Conservation (phyloP, 2,113 vertebrate genomes). For the Origma solitaria region DNA sequence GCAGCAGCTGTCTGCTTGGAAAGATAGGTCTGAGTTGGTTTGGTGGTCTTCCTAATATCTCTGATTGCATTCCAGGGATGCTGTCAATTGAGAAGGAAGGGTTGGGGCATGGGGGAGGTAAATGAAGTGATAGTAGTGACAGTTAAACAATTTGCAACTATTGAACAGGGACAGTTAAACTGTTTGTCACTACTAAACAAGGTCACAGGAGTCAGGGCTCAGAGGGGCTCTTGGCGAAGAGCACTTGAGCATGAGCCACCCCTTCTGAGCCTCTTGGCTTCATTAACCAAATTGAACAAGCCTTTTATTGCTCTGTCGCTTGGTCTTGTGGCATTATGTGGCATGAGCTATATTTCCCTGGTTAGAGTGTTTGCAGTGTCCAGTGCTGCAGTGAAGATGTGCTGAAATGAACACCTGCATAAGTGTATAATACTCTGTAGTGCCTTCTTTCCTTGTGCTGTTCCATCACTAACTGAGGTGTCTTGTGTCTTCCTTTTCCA, state of each 20-base stretch:
- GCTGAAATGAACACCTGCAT: background rate
- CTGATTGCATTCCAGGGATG: background rate
- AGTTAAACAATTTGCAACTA: background rate
- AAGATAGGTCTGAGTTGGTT: background rate
- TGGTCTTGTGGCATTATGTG: fast-evolving
- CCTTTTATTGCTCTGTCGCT: background rate
- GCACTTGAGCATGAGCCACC: background rate
- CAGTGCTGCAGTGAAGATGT: background rate
- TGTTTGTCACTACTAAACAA: background rate
- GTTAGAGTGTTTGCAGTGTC: background rate
- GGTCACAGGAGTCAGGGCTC: too few relatives aligned
- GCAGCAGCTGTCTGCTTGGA: background rate
- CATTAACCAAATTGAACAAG: background rate
- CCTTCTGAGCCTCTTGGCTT: background rate
- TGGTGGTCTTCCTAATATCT: background rate
- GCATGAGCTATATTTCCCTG: fast-evolving
- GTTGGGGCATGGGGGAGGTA: fast-evolving
- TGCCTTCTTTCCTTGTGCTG: background rate
- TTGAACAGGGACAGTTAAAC: background rate
- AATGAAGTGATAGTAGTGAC: background rate
- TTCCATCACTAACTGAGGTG: background rate
- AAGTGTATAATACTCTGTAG: fast-evolving
- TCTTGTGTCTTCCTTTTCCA: background rate
- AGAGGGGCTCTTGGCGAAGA: background rate
- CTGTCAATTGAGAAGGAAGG: background rate